Evolutionary conservation across 2,888 invertebrate genomes (phyloP).

Genomic region (Mayetiola destructor): DNA sequence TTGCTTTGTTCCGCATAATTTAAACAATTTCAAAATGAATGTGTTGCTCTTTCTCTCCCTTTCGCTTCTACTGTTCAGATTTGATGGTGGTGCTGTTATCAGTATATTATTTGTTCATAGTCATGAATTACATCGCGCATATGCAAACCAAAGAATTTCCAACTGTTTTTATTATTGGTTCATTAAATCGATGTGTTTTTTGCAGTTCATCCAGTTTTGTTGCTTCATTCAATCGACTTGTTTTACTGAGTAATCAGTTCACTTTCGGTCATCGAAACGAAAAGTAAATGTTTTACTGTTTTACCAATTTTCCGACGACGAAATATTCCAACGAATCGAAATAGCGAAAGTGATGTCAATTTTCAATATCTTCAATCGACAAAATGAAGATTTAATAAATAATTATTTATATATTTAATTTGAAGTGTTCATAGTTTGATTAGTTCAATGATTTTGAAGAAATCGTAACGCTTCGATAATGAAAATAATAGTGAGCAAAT

Average conservation of each 20-base stretch:
- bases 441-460: too few species aligned
- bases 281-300: not conserved
- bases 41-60: not conserved
- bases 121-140: slow-evolving; percentile 7
- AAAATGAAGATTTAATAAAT: too few species aligned
- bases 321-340: too few species aligned
- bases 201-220: slow-evolving; percentile 9
- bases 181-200: too few species aligned
- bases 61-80: not conserved
- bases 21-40: too few species aligned
- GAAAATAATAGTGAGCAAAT: too few species aligned
- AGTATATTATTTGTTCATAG: not conserved
- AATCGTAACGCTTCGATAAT: too few species aligned
- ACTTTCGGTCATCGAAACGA: not conserved
- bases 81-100: not conserved
- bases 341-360: too few species aligned
- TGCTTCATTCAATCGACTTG: not conserved
- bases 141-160: not conserved
- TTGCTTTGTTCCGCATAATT: too few species aligned
- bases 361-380: too few species aligned
- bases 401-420: too few species aligned
- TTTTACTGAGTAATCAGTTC: not conserved
- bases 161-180: not conserved
- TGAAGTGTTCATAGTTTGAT: too few species aligned
- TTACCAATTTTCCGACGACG: not conserved